Evolutionary conservation across 2,797 vertebrate species (phyloP).

Genomic region (Chiroxiphia lanceolata): DNA sequence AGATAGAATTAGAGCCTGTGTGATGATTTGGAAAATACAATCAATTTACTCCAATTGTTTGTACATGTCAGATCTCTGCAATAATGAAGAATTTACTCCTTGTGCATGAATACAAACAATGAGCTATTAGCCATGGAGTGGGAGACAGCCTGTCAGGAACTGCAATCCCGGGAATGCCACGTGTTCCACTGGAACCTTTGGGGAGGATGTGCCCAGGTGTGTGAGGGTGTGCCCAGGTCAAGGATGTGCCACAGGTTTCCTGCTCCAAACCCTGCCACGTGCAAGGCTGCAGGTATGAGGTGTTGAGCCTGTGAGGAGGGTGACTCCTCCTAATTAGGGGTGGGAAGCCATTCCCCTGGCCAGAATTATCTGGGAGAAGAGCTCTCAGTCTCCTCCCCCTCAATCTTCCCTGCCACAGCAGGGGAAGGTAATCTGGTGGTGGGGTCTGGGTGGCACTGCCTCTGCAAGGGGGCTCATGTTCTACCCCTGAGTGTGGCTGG

Average conservation of each 20-base stretch:
- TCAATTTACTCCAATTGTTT: constrained; percentile 75
- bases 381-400: neutral
- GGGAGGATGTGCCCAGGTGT: neutral
- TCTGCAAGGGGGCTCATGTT: fast-evolving
- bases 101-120: constrained; percentile 28
- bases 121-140: constrained; percentile 25
- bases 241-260: neutral
- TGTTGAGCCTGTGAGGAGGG: neutral
- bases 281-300: neutral
- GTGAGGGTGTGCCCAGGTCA: neutral
- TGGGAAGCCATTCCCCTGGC: neutral
- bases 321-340: neutral
- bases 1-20: constrained; percentile 76
- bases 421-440: neutral
- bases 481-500: fast-evolving
- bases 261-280: neutral
- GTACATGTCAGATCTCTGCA: constrained; percentile 66
- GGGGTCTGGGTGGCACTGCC: neutral
- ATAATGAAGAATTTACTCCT: constrained; percentile 66
- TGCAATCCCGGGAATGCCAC: neutral
- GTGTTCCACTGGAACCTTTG: neutral
- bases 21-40: constrained; percentile 78
- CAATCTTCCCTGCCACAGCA: neutral
- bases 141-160: neutral
- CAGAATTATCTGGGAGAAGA: neutral